Evolutionary conservation across 2,113 vertebrate species (phyloP).

Genomic region (Monopterus albus): DNA sequence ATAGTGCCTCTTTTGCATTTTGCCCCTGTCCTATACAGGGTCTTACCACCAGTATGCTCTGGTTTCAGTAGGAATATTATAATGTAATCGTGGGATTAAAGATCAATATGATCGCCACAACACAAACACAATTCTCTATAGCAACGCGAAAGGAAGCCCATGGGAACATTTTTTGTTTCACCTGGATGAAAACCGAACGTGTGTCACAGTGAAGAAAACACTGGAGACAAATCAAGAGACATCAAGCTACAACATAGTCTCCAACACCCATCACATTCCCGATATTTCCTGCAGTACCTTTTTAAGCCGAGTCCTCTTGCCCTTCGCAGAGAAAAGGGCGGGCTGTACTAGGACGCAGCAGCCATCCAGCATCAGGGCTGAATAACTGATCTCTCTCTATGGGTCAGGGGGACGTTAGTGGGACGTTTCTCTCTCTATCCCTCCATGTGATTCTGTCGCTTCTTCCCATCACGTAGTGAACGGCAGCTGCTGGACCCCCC

Average conservation of each 20-base stretch:
- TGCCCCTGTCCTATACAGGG: not conserved
- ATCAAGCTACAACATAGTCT: not conserved
- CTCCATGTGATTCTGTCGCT: constrained; percentile 71
- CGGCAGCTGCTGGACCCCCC: constrained; percentile 62
- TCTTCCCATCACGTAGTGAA: constrained; percentile 59
- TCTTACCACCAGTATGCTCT: not conserved
- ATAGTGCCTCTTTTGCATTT: not conserved
- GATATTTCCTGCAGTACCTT: constrained; percentile 1
- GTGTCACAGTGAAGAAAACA: not conserved
- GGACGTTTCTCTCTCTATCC: constrained; percentile 55
- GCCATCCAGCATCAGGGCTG: constrained; percentile 54
- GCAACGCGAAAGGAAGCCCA: not conserved
- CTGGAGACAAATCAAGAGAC: not conserved
- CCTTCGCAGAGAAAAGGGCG: constrained; percentile 37
- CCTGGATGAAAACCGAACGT: constrained; percentile 10
- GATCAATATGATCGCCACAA: not conserved
- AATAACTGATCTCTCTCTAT: constrained; percentile 73
- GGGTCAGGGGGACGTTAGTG: constrained; percentile 66
- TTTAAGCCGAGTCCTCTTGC: constrained; percentile 23
- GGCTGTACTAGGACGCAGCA: constrained; percentile 54
- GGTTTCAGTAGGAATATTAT: too few relatives aligned
- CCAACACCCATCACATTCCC: not conserved
- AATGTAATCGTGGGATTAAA: too few relatives aligned
- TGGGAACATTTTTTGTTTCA: constrained; percentile 14
- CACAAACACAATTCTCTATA: not conserved